These are phyloP conservation scores for Nebria brevicollis DNA, from an alignment of 2,888 invertebrate genomes.

Conservation along the genomic window DNA sequence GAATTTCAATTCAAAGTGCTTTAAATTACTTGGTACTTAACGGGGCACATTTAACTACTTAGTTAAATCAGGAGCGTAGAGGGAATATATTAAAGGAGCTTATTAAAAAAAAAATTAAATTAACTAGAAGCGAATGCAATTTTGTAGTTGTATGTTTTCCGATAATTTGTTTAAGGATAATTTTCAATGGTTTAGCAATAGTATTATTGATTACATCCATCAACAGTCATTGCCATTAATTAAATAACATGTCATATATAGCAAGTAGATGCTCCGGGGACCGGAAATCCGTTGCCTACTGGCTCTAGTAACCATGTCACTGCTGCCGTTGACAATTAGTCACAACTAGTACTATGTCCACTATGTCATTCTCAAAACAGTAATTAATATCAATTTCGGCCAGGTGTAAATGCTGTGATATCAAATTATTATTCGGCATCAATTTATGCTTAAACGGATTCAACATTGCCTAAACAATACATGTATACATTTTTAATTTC, in stretches of 20 bases:
- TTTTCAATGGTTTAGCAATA: too few relatives aligned
- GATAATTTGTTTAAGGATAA: too few relatives aligned
- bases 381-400: conserved; percentile 42
- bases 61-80: neutral
- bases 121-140: too few relatives aligned
- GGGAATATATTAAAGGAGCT: too few relatives aligned
- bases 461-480: too few relatives aligned
- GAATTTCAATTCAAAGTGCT: neutral
- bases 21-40: neutral
- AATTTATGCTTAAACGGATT: neutral
- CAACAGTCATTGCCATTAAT: neutral
- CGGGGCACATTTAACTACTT: neutral
- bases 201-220: neutral
- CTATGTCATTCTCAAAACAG: conserved; percentile 30
- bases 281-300: conserved; percentile 34
- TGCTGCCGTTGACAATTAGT: conserved; percentile 33
- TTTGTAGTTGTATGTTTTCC: too few relatives aligned
- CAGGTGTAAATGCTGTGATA: conserved; percentile 35
- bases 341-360: conserved; percentile 20
- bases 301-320: conserved; percentile 14
- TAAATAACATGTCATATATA: neutral
- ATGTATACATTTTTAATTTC: too few relatives aligned
- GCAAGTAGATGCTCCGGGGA: neutral
- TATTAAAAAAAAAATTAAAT: too few relatives aligned
- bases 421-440: neutral